Evolutionary conservation across 2,113 vertebrate genomes (phyloP).

Genomic region (Nibea coibor): DNA sequence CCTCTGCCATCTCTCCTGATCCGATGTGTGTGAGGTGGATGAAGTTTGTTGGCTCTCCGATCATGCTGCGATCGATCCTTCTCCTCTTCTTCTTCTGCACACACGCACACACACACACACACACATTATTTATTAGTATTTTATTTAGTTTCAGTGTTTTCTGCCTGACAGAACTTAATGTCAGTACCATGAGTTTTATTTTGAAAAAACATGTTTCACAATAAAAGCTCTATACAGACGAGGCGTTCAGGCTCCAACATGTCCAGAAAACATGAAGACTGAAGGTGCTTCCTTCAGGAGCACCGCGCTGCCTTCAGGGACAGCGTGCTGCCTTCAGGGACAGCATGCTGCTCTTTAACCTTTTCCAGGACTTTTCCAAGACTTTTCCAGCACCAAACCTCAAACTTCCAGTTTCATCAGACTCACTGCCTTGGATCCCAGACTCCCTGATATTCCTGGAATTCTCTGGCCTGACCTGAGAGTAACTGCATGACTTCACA

Average conservation of each 20-base stretch:
- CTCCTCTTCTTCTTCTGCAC: slow-evolving; percentile 87
- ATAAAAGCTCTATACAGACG: not conserved
- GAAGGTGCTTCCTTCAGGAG: not conserved
- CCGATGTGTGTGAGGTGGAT: slow-evolving; percentile 95
- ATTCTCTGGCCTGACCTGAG: not conserved
- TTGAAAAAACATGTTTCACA: not conserved
- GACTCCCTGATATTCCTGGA: too few relatives aligned
- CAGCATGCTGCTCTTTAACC: too few relatives aligned
- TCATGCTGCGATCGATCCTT: slow-evolving; percentile 92
- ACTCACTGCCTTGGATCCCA: too few relatives aligned
- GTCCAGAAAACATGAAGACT: not conserved
- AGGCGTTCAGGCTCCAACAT: slow-evolving; percentile 2
- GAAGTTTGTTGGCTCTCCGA: slow-evolving; percentile 95
- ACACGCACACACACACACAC: slow-evolving; percentile 36
- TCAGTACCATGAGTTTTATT: not conserved
- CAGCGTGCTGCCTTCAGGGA: too few relatives aligned
- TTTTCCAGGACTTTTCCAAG: too few relatives aligned
- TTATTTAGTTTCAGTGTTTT: too few relatives aligned
- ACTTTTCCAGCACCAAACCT: too few relatives aligned
- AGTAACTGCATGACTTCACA: not conserved
- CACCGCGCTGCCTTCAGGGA: too few relatives aligned
- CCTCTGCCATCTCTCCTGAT: slow-evolving; percentile 91
- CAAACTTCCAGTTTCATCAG: too few relatives aligned
- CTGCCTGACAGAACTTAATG: too few relatives aligned
- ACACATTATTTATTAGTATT: slow-evolving; percentile 21